phyloP scores from a whole-genome alignment of 2,888 invertebrate species.

The Nipponacmea schrenckii region DNA sequence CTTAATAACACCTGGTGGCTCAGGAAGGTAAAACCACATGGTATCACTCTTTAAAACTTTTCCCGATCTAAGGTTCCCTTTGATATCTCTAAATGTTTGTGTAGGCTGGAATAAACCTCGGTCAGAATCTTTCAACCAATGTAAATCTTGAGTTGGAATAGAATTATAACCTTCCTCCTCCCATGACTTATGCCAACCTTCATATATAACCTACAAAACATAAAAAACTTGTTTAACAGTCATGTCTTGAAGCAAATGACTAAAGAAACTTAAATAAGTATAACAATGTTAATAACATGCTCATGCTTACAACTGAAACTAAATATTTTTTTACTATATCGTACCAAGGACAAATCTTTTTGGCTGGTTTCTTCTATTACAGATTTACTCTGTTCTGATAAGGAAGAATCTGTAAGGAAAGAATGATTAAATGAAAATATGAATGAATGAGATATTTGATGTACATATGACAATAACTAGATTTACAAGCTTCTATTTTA shows the following conservation, averaged over 20 bases:
- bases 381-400: no score
- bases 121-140: constrained; percentile 6
- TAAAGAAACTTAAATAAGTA: no score
- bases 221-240: not conserved
- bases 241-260: no score
- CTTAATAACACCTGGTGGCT: not conserved
- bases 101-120: not conserved
- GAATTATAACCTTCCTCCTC: not conserved
- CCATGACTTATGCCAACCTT: not conserved
- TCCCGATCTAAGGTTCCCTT: not conserved
- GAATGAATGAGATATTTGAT: no score
- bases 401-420: no score
- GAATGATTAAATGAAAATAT: no score
- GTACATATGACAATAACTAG: no score
- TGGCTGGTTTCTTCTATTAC: not conserved
- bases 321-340: not conserved
- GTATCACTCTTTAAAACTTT: constrained; percentile 4
- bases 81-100: not conserved
- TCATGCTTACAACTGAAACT: not conserved
- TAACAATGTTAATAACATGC: no score
- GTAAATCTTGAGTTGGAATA: not conserved
- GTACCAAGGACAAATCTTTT: not conserved
- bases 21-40: constrained; percentile 13
- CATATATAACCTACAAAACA: not conserved
- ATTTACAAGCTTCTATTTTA: no score